These are phyloP conservation scores for Nymphalis urticae DNA, from an alignment of 2,888 invertebrate genomes.

Conservation along the genomic window DNA sequence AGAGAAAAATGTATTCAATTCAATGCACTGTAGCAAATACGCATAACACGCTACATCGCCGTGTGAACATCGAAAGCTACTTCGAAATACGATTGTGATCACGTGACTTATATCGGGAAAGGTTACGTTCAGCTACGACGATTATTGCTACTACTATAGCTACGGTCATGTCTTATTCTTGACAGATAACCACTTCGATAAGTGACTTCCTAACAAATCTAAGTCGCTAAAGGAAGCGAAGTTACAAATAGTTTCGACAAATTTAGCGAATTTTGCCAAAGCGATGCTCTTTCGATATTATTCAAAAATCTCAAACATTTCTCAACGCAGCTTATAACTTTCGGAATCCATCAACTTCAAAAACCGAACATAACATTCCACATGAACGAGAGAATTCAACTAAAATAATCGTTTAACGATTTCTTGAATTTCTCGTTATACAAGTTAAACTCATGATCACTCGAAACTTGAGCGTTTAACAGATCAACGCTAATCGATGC, in stretches of 20 bases:
- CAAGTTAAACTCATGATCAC: neutral
- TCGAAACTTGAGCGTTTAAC: slow-evolving; percentile 6
- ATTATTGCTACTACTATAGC: slow-evolving; percentile 6
- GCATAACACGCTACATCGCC: neutral
- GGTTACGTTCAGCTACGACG: slow-evolving; percentile 1
- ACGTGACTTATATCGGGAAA: neutral
- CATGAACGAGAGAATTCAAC: neutral
- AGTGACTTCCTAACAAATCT: too few species aligned
- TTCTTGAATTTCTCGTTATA: neutral
- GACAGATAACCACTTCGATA: too few species aligned
- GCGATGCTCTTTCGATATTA: too few species aligned
- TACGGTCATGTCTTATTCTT: slow-evolving; percentile 3
- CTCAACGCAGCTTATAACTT: neutral
- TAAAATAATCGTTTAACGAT: neutral
- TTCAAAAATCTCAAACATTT: neutral
- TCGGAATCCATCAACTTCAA: neutral
- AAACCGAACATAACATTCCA: slow-evolving; percentile 2
- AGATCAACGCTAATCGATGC: slow-evolving; percentile 13
- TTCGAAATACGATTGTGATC: neutral
- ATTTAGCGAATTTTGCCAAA: too few species aligned
- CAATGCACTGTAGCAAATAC: neutral
- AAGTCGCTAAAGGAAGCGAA: too few species aligned
- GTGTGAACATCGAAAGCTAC: neutral
- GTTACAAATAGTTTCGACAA: too few species aligned
- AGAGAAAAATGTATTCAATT: neutral